Percentiles rank a stretch among this genome's conserved stretches.
phyloP scores from a whole-genome alignment of 2,797 vertebrate species.

The Lepus oiostolus region DNA sequence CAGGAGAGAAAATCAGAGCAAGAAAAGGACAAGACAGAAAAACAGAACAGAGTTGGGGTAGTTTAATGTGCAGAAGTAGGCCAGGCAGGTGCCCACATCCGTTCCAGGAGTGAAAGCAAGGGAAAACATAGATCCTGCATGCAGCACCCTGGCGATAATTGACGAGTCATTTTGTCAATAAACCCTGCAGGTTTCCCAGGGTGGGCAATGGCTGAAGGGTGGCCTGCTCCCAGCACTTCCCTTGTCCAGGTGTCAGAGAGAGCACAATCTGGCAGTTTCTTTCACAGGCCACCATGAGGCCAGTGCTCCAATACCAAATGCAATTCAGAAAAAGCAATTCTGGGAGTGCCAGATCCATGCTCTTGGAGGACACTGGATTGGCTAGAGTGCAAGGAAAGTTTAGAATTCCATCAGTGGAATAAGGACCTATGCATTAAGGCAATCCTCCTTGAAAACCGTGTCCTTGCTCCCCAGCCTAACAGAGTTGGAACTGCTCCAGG shows the following conservation, averaged over 20 bases:
- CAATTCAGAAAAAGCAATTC: background rate
- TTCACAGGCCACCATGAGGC: background rate
- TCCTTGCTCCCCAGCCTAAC: background rate
- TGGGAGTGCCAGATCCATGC: no score
- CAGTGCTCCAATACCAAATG: background rate
- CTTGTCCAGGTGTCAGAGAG: background rate
- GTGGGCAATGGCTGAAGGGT: fast-evolving
- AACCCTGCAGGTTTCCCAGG: background rate
- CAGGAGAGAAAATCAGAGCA: background rate
- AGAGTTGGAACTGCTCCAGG: background rate
- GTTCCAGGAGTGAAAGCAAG: background rate
- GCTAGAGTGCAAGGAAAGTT: background rate
- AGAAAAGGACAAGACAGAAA: background rate
- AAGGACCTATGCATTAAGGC: background rate
- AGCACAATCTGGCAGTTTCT: no score
- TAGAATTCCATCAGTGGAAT: background rate
- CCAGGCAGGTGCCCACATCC: background rate
- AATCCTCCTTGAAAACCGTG: background rate
- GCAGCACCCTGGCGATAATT: background rate
- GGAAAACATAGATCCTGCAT: background rate
- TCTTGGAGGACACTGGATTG: background rate
- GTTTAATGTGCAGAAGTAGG: background rate
- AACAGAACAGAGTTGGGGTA: background rate
- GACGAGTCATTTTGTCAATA: background rate
- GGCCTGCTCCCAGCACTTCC: no score